phyloP scores from a whole-genome alignment of 2,113 vertebrate genomes.

The Brachypteracias leptosomus region DNA sequence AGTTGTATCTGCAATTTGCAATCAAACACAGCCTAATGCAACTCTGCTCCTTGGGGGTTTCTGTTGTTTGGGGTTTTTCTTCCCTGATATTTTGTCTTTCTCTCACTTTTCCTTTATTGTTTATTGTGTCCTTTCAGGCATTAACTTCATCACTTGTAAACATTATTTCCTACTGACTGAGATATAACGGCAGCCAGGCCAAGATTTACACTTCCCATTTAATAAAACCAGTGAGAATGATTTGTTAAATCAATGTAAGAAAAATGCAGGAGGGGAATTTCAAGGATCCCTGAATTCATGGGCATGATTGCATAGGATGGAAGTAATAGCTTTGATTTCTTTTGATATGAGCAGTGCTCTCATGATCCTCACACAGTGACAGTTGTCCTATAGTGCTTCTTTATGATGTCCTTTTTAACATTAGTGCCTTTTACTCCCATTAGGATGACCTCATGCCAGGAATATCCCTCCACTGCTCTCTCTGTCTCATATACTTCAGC shows the following conservation, averaged over 20 bases:
- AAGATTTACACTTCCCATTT: background rate
- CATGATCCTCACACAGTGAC: background rate
- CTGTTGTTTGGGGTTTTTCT: background rate
- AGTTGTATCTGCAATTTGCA: background rate
- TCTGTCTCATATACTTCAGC: background rate
- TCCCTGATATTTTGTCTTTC: background rate
- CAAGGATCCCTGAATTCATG: background rate
- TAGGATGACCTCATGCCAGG: background rate
- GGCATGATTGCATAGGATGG: background rate
- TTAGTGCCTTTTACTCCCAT: background rate
- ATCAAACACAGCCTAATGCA: background rate
- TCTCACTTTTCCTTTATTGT: background rate
- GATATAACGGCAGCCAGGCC: background rate
- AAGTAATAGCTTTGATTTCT: background rate
- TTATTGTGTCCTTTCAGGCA: constrained; percentile 5
- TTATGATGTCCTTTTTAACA: background rate
- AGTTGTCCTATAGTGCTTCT: background rate
- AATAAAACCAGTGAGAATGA: background rate
- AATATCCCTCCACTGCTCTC: background rate
- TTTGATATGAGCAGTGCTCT: background rate
- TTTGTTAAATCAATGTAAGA: background rate
- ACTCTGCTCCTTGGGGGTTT: background rate
- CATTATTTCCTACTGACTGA: background rate
- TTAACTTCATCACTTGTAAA: background rate
- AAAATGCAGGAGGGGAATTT: background rate